phyloP scores from a whole-genome alignment of 2,888 invertebrate species.

The Aricia artaxerxes region DNA sequence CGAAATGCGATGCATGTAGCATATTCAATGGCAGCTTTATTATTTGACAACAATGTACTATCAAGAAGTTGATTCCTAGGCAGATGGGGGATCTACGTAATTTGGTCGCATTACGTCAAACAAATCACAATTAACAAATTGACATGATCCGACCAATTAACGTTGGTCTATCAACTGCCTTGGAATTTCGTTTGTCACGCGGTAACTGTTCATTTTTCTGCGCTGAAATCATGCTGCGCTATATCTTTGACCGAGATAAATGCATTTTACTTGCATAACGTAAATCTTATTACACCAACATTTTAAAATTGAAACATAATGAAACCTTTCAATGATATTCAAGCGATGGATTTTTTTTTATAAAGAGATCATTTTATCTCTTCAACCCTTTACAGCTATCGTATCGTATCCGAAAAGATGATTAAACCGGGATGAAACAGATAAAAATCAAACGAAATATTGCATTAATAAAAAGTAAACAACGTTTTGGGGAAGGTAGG shows the following conservation, averaged over 20 bases:
- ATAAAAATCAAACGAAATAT: slow-evolving; percentile 17
- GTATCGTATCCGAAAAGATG: not conserved
- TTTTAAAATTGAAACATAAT: not conserved
- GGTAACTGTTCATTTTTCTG: not conserved
- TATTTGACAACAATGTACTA: not conserved
- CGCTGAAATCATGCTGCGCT: not conserved
- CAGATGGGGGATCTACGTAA: no score
- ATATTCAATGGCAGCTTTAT: not conserved
- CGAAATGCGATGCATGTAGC: not conserved
- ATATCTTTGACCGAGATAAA: no score
- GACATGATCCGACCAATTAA: no score
- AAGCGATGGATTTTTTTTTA: not conserved
- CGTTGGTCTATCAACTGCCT: no score
- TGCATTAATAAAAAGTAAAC: slow-evolving; percentile 33
- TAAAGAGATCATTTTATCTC: not conserved
- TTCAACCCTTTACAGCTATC: not conserved
- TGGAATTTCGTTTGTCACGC: no score
- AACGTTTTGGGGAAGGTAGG: slow-evolving; percentile 34
- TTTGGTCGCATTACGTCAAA: no score
- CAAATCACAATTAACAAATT: no score
- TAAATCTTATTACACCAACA: no score
- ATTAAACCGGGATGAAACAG: not conserved
- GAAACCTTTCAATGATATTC: not conserved
- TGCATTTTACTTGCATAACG: no score
- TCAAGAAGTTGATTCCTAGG: no score